Evolutionary conservation across 30 jellyfish, hydroid and myxozoan species (phyloP).

Genomic region (Haliclystus octoradiatus): DNA sequence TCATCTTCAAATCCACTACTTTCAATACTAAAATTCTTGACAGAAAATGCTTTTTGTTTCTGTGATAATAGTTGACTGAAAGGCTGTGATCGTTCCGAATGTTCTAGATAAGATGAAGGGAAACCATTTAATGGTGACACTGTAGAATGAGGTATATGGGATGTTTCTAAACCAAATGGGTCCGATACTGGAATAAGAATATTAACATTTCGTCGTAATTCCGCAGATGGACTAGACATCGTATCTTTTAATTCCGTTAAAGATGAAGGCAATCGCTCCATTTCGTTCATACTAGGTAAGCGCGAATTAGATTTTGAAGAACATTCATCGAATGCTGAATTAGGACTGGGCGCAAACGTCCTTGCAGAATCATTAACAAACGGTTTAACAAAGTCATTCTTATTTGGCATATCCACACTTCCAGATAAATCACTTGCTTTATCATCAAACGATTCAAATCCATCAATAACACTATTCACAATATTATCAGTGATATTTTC

Average conservation of each 20-base stretch:
- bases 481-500: neutral
- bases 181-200: neutral
- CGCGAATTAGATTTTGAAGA: neutral
- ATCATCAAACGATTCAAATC: neutral
- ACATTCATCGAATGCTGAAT: neutral
- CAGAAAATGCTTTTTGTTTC: neutral
- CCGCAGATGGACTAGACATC: neutral
- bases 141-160: neutral
- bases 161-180: neutral
- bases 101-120: neutral
- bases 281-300: neutral
- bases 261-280: neutral
- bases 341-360: neutral
- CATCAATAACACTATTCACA: neutral
- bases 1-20: slow-evolving; percentile 99
- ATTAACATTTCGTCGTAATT: neutral
- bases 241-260: neutral
- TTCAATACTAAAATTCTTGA: slow-evolving; percentile 61
- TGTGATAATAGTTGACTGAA: neutral
- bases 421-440: too few species aligned
- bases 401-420: neutral
- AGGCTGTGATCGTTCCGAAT: neutral
- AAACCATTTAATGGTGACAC: neutral
- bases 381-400: neutral
- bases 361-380: neutral